Evolutionary conservation across 2,797 vertebrate species (phyloP).

Genomic region (Numenius phaeopus): DNA sequence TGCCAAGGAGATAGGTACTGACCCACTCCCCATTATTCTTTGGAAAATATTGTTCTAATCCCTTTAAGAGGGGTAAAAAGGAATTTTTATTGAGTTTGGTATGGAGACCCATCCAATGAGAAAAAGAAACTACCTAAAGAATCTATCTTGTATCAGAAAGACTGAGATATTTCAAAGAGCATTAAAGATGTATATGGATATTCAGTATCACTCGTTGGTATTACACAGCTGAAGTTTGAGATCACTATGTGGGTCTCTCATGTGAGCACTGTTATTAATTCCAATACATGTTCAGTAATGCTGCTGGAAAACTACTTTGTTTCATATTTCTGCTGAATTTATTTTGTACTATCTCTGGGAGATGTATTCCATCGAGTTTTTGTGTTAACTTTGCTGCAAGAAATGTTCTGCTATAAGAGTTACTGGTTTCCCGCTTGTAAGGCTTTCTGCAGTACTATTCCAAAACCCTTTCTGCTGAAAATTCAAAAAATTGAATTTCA

Average conservation of each 20-base stretch:
- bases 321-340: slow-evolving; percentile 32
- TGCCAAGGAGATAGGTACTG: neutral
- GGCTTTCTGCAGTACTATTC: neutral
- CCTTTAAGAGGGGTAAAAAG: neutral
- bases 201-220: neutral
- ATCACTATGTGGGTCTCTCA: neutral
- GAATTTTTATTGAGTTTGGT: neutral
- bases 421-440: neutral
- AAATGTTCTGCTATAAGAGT: neutral
- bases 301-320: neutral
- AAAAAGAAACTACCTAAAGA: neutral
- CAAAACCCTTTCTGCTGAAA: neutral
- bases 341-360: neutral
- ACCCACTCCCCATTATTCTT: neutral
- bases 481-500: neutral
- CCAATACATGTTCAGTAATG: neutral
- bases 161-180: neutral
- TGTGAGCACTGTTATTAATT: slow-evolving; percentile 13
- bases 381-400: neutral
- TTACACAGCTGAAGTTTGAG: neutral
- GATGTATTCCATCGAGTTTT: neutral
- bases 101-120: neutral
- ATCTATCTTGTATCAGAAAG: neutral
- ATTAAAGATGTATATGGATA: neutral
- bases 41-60: neutral